phyloP scores from a whole-genome alignment of 2,113 vertebrate species.

The Pyrgilauda ruficollis region DNA sequence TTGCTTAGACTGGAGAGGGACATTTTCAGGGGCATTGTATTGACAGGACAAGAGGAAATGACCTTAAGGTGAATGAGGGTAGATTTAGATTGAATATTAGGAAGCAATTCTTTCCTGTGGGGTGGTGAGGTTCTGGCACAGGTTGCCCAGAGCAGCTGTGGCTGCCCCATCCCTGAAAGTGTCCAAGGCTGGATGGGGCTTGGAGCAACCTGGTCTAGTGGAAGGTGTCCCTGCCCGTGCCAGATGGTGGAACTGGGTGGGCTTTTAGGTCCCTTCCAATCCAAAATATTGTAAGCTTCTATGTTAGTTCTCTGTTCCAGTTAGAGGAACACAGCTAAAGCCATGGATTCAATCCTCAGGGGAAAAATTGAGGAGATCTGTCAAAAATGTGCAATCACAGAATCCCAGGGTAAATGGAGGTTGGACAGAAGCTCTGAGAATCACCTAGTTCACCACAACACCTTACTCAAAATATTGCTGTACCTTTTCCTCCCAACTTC shows the following conservation, averaged over 20 bases:
- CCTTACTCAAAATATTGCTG: background rate
- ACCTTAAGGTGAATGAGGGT: background rate
- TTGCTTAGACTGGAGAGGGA: background rate
- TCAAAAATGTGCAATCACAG: background rate
- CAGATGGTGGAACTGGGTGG: background rate
- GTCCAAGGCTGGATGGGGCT: accelerated
- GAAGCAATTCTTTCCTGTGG: background rate
- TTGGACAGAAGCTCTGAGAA: background rate
- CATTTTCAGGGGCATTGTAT: background rate
- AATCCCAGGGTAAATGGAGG: background rate
- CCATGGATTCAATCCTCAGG: background rate
- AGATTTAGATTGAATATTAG: background rate
- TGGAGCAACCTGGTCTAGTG: accelerated
- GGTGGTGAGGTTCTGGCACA: background rate
- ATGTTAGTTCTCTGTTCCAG: background rate
- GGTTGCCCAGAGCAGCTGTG: background rate
- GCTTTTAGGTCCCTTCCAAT: background rate
- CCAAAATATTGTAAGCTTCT: background rate
- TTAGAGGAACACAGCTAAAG: background rate
- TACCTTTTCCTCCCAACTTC: background rate
- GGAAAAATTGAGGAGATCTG: background rate
- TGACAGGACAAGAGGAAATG: background rate
- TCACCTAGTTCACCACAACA: background rate
- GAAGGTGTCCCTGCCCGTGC: background rate
- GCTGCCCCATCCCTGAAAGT: background rate